Percentiles rank a stretch among this genome's conserved stretches.
Conservation (phyloP, 2,888 invertebrate genomes). For the Patella ulyssiponensis region DNA sequence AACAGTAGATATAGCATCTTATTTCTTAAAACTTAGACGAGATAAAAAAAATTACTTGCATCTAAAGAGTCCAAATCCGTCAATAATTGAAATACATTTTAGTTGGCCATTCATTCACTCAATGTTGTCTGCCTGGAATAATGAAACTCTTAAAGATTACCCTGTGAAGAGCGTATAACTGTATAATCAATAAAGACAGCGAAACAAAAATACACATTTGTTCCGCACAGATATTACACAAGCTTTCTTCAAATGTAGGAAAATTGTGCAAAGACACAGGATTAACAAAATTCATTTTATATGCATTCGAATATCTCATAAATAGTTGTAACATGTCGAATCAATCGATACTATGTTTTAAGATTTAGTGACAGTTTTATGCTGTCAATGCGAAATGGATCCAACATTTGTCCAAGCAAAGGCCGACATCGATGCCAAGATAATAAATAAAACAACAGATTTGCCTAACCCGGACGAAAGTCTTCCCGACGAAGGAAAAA, state of each 20-base stretch:
- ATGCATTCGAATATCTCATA: background rate
- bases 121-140: background rate
- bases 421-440: too few species aligned
- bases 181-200: background rate
- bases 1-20: background rate
- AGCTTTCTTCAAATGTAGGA: background rate
- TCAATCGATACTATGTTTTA: too few species aligned
- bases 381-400: too few species aligned
- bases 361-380: too few species aligned
- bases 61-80: background rate
- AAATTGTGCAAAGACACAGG: background rate
- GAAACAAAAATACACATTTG: background rate
- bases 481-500: too few species aligned
- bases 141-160: background rate
- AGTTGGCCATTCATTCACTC: background rate
- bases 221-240: background rate
- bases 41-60: background rate
- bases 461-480: too few species aligned
- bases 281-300: background rate
- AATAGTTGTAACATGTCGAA: too few species aligned
- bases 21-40: background rate
- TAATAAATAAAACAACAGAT: too few species aligned
- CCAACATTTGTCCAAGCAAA: too few species aligned
- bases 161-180: background rate
- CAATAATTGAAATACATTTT: background rate